phyloP scores from a whole-genome alignment of 2,797 vertebrate species.

The Melanotaenia nigrans region DNA sequence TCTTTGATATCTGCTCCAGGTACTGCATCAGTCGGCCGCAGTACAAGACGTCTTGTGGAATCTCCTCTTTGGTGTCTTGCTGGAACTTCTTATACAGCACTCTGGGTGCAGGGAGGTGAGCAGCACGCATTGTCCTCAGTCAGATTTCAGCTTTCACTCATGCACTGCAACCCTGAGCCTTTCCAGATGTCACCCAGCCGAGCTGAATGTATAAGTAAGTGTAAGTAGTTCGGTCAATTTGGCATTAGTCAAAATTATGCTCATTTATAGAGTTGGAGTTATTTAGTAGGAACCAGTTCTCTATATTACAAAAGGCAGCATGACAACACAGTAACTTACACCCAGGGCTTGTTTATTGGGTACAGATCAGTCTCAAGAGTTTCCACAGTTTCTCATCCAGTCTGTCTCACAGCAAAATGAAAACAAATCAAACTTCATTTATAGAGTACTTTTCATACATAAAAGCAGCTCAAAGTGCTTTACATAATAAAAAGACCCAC shows the following conservation, averaged over 20 bases:
- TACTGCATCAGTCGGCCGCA: conserved; percentile 98
- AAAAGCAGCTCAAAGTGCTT: too few species aligned
- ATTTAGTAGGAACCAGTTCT: too few species aligned
- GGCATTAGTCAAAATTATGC: neutral
- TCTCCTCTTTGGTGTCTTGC: conserved; percentile 96
- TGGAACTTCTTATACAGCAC: conserved; percentile 99
- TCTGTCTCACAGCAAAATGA: neutral
- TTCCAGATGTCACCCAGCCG: too few species aligned
- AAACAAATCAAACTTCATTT: too few species aligned
- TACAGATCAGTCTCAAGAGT: too few species aligned
- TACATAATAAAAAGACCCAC: too few species aligned
- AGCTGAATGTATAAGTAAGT: neutral
- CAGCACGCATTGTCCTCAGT: neutral
- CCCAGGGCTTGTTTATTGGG: too few species aligned
- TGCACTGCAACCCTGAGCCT: neutral
- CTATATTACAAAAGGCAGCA: too few species aligned
- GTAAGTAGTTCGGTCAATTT: neutral
- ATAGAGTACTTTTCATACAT: too few species aligned
- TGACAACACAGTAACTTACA: too few species aligned
- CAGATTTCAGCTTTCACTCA: neutral
- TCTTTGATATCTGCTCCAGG: conserved; percentile 75
- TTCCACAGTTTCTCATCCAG: neutral
- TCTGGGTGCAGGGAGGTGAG: conserved; percentile 94
- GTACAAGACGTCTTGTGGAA: conserved; percentile 98
- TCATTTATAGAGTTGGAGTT: neutral